Evolutionary conservation across 1,140 invertebrate species (phyloP).

Genomic region (Macrosteles quadrilineatus): DNA sequence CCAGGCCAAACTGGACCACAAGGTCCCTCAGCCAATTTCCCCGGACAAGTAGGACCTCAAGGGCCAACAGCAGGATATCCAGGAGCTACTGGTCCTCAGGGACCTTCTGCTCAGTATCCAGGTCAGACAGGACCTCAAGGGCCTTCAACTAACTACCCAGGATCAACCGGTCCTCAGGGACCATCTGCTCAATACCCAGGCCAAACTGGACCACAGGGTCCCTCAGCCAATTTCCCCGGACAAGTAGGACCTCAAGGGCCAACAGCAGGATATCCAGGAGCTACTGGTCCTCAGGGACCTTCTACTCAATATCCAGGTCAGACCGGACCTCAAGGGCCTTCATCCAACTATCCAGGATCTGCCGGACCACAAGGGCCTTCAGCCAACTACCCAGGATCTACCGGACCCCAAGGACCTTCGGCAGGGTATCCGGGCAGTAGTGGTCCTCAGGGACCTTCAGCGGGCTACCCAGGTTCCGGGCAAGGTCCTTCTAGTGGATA

Average conservation of each 20-base stretch:
- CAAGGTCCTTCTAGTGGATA: conserved; percentile 36
- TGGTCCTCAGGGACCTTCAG: conserved; percentile 39
- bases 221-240: conserved; percentile 42
- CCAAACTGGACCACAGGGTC: conserved; percentile 37
- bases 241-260: conserved; percentile 47
- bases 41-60: conserved; percentile 41
- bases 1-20: conserved; percentile 38
- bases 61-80: conserved; percentile 43
- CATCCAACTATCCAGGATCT: conserved; percentile 37
- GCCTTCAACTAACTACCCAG: conserved; percentile 37
- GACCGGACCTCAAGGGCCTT: conserved; percentile 37
- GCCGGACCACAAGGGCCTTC: conserved; percentile 38
- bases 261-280: conserved; percentile 36
- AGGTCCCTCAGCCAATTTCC: conserved; percentile 38
- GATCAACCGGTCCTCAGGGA: conserved; percentile 38
- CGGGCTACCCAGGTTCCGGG: conserved; percentile 29
- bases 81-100: conserved; percentile 42
- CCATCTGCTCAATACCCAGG: conserved; percentile 36
- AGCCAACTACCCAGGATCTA: conserved; percentile 25
- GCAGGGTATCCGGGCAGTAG: conserved; percentile 31
- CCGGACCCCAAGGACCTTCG: conserved; percentile 37
- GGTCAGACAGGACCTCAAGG: conserved; percentile 41
- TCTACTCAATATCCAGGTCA: conserved; percentile 41
- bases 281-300: conserved; percentile 43
- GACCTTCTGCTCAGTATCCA: conserved; percentile 40